phyloP scores from a whole-genome alignment of 2,113 vertebrate genomes.

The Maccullochella peelii region DNA sequence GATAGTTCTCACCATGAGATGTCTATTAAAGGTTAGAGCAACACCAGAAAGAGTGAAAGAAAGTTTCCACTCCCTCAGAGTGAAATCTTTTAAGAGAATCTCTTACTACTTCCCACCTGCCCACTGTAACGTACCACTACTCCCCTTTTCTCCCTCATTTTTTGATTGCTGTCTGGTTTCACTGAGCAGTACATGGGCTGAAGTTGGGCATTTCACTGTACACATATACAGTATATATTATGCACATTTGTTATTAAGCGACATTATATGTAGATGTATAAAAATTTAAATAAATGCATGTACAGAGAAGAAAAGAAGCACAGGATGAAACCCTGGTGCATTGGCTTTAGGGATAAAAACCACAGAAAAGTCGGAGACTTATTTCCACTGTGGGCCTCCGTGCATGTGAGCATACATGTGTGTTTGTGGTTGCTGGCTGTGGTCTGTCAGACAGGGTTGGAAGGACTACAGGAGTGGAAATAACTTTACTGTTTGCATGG shows the following conservation, averaged over 20 bases:
- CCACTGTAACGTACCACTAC: slow-evolving; percentile 27
- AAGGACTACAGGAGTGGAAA: slow-evolving; percentile 74
- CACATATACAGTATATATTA: background rate
- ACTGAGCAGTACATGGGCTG: background rate
- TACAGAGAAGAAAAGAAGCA: slow-evolving; percentile 25
- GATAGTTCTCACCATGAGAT: slow-evolving; percentile 66
- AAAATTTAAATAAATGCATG: slow-evolving; percentile 27
- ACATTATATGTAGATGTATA: slow-evolving; percentile 17
- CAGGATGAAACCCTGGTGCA: slow-evolving; percentile 23
- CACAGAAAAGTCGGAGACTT: slow-evolving; percentile 60
- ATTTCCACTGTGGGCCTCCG: slow-evolving; percentile 65
- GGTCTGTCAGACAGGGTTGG: slow-evolving; percentile 67
- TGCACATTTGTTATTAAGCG: background rate
- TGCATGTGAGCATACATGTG: slow-evolving; percentile 55
- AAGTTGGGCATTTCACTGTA: background rate
- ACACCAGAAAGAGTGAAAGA: slow-evolving; percentile 46
- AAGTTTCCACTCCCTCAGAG: slow-evolving; percentile 67
- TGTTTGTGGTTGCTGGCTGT: slow-evolving; percentile 72
- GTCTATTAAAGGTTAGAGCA: slow-evolving; percentile 67
- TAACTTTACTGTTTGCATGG: slow-evolving; percentile 67
- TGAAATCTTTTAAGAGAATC: slow-evolving; percentile 70
- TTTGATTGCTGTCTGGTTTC: slow-evolving; percentile 1
- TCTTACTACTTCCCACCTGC: slow-evolving; percentile 69
- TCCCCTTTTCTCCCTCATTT: slow-evolving; percentile 22
- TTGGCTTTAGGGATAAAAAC: slow-evolving; percentile 48